Base-by-base conservation (phyloP, 2,888 invertebrate genomes). In the Marronus borbonicus region DNA sequence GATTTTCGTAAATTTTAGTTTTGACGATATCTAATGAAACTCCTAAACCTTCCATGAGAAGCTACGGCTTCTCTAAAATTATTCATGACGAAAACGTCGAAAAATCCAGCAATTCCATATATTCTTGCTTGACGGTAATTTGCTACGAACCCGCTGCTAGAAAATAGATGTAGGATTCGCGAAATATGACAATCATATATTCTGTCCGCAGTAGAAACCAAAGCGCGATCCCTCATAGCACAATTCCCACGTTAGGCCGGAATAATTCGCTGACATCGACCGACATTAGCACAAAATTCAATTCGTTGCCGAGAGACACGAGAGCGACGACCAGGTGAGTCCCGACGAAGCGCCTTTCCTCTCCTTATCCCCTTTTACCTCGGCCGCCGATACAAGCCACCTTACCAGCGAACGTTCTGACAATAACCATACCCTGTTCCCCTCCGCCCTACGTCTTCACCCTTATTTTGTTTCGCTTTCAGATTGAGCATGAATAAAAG, bases 281-380 rank as follows among this genome's bases (percentile, higher is more conserved):
- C 81, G 92, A 92, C 84, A 91, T 92, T 79, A 90, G 90, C 81
- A 92, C 92, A 12, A 94, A 94, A 88, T 94, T 94, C 86, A 94
- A 94, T 89, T 94, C 94, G 24, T 87, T 94, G 84, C 94, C 94
- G 66, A 89, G 94, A 72, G 94, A 94, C 84, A 90, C 92, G 0
- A 90, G 94, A 83, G 93, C 92, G 78, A 90, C 89, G 87, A 84
- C 92, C 87, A 91, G 92, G 92, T 92, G 86, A 81, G 81, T 80
- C 14, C 36, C 20, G 20, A 3, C 10, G 24, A 10, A 14, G 50
- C 17, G 24, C 24, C 12, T 7, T 58, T 20, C 55, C 20, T 64
- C 55, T 20, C 55, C 20, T 1, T 58, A 8, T 20, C 20, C 0
- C 0, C 20, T 7, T 20, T 44, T 12, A 12, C 44, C 44, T 2